Evolutionary conservation across 2,113 vertebrate species (phyloP).

Genomic region (Anser cygnoides): DNA sequence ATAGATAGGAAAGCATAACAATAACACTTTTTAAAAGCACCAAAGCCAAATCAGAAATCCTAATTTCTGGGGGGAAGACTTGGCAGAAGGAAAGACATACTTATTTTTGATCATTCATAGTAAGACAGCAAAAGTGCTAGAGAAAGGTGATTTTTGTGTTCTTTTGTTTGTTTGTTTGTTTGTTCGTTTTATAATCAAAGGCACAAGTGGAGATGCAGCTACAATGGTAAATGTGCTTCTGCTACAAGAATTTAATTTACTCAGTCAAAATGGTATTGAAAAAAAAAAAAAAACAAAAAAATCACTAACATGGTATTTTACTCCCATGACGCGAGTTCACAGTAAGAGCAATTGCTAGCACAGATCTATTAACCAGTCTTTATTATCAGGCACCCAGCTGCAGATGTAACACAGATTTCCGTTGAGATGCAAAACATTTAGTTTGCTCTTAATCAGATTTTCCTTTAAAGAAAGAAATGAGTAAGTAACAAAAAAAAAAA

Average conservation of each 20-base stretch:
- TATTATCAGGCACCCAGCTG: neutral
- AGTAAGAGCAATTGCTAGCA: neutral
- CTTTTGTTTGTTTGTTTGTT: too few species aligned
- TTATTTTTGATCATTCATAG: neutral
- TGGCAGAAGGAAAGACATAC: neutral
- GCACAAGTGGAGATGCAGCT: neutral
- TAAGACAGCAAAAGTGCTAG: neutral
- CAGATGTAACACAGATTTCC: neutral
- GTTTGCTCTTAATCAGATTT: neutral
- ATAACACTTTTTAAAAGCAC: neutral
- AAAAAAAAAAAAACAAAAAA: neutral
- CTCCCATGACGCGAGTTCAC: neutral
- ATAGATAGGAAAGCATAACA: neutral
- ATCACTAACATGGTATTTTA: neutral
- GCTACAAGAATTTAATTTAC: neutral
- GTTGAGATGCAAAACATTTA: neutral
- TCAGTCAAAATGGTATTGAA: neutral
- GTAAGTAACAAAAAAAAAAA: neutral
- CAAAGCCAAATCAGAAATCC: neutral
- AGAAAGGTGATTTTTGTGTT: neutral
- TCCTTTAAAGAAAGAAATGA: neutral
- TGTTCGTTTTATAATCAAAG: neutral
- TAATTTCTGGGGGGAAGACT: neutral
- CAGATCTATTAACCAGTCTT: neutral
- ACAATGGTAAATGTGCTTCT: neutral